These are phyloP conservation scores for Phaethornis superciliosus DNA, from an alignment of 2,113 vertebrate species.

Conservation along the genomic window DNA sequence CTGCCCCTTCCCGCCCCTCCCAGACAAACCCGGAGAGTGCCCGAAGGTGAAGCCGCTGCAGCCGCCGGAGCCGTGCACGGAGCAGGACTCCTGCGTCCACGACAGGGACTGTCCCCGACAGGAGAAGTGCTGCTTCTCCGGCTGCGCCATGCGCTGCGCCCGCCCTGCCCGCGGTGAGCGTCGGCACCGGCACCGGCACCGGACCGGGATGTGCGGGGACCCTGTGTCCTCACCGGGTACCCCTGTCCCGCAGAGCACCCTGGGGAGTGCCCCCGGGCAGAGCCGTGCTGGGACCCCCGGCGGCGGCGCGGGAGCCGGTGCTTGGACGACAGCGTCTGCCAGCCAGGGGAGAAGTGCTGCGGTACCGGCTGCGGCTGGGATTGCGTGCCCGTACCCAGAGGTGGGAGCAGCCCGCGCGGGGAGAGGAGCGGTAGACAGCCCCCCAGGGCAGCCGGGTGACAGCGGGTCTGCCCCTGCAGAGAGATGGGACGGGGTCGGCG, in stretches of 20 bases:
- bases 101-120: constrained; percentile 49
- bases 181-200: accelerated
- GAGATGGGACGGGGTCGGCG: accelerated
- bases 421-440: not conserved
- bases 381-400: not conserved
- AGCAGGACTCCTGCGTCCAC: not conserved
- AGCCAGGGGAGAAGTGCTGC: constrained; percentile 31
- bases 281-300: constrained; percentile 7
- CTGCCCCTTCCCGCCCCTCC: not conserved
- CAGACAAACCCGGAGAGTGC: constrained; percentile 45
- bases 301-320: not conserved
- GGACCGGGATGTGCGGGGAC: not conserved
- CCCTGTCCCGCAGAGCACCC: constrained; percentile 8
- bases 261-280: not conserved
- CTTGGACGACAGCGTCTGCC: constrained; percentile 26
- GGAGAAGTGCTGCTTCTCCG: constrained; percentile 48
- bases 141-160: constrained; percentile 5
- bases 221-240: accelerated
- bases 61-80: accelerated
- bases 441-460: not conserved
- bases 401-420: not conserved
- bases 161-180: constrained; percentile 8
- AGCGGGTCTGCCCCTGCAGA: not conserved
- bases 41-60: not conserved
- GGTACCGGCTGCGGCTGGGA: constrained; percentile 10